Base-by-base conservation (phyloP, 2,113 vertebrate species). In the Gracilinanus agilis region DNA sequence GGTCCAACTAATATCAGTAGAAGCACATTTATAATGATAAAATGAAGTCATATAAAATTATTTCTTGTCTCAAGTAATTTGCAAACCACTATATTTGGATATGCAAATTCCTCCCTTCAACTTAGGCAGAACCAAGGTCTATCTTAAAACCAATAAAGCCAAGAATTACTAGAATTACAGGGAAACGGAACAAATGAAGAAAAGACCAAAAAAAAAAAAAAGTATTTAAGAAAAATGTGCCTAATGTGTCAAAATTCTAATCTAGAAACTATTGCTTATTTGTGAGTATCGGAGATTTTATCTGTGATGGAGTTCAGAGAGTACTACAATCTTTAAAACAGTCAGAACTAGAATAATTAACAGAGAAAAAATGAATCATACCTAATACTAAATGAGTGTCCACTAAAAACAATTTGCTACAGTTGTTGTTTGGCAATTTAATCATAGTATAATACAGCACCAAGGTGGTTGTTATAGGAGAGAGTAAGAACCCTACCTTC, bases 81-180 rank as follows among this genome's bases (percentile, higher is more conserved):
- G n/a, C 7, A 83, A 83, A 83, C n/a, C 7, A 83, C 67, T 67
- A 3, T 40, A 83, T 23, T 83, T 83, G 67, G 40, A 16, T 83
- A 40, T 23, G 67, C 67, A 83, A 83, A 34, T 83, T 83, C n/a
- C 19, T 83, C 67, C n/a, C 34, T 34, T 83, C 19, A 83, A 83
- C 40, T 83, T 83, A 40, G 67, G 67, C 34, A 40, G 67, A 89
- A 93, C 54, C 54, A 92, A 89, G n/a, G 8, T 83, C 40, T 83
- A 95, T 49, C 58, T 61, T 55, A 89, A 94, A 95, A 92, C 40
- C 75, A 88, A 21, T 56, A 44, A 93, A 94, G 53, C 1, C 24
- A 93, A 23, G 54, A 61, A 58, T 91, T 93, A 34, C 24, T 94
- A 90, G 89, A 24, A 75, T 6, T 27, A 92, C 53, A 3, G n/a